Conservation (phyloP, 2,797 vertebrate species). For the Tympanoctomys barrerae region DNA sequence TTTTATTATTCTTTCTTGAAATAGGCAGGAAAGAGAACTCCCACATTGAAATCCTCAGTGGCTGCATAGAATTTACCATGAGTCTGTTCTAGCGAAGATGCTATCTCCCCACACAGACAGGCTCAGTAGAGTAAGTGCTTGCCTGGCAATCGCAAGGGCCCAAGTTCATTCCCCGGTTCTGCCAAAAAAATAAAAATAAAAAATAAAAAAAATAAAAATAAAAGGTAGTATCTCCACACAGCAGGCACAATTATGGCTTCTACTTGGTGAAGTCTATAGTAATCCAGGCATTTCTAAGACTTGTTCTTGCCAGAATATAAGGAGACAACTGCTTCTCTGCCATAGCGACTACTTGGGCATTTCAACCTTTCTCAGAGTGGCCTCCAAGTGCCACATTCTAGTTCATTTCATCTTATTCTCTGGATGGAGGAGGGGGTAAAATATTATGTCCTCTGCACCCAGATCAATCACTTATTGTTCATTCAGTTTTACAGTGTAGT, state of each 20-base stretch:
- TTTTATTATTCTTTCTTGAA: constrained; percentile 32
- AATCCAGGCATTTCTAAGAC: constrained; percentile 40
- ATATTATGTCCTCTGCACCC: neutral
- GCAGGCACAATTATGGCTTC: constrained; percentile 35
- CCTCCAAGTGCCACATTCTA: neutral
- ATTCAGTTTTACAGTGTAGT: neutral
- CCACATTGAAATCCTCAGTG: neutral
- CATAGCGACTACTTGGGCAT: neutral
- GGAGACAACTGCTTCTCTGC: constrained; percentile 29
- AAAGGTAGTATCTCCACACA: neutral
- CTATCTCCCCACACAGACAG: neutral
- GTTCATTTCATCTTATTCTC: neutral
- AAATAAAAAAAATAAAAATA: too few relatives aligned
- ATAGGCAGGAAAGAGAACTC: neutral
- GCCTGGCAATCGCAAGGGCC: too few relatives aligned
- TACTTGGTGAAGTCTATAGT: constrained; percentile 24
- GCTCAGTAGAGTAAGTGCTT: too few relatives aligned
- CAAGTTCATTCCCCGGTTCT: too few relatives aligned
- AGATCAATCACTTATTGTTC: neutral
- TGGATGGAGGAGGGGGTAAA: neutral
- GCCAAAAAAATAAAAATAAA: too few relatives aligned
- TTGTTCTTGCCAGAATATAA: constrained; percentile 27
- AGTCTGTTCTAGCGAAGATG: constrained; percentile 13
- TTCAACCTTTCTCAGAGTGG: neutral
- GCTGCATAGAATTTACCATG: constrained; percentile 37